A percentile compares a stretch with the other conserved stretches of the same genome.
Conservation (phyloP, 2,888 invertebrate genomes). For the Hololepta plana region DNA sequence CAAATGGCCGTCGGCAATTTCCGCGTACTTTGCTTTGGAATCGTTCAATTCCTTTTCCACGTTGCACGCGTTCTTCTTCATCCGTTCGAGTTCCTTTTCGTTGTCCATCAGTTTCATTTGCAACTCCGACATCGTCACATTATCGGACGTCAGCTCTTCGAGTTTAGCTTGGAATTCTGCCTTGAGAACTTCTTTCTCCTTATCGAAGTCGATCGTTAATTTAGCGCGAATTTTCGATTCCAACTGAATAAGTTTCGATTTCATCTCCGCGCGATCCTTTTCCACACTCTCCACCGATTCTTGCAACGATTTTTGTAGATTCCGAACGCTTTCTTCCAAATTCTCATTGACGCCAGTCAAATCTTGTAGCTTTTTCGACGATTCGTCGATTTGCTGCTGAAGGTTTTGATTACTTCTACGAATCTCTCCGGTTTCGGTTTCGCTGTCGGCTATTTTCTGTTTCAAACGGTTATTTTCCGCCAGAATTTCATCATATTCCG, state of each 20-base stretch:
- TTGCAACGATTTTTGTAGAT: no score
- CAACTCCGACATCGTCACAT: conserved; percentile 22
- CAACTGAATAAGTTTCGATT: conserved; percentile 18
- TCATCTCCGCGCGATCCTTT: conserved; percentile 29
- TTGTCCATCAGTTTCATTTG: conserved; percentile 31
- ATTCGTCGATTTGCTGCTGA: conserved; percentile 1
- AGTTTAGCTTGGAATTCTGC: conserved; percentile 17
- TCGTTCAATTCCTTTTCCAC: conserved; percentile 20
- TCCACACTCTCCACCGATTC: conserved; percentile 2
- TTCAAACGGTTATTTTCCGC: no score
- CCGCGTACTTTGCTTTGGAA: conserved; percentile 13
- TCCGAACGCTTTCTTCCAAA: no score
- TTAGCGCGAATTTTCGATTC: conserved; percentile 19
- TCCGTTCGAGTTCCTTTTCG: conserved; percentile 24
- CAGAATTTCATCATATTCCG: conserved; percentile 1
- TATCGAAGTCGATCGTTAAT: conserved; percentile 13
- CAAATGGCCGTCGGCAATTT: conserved; percentile 19
- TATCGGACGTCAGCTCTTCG: conserved; percentile 13
- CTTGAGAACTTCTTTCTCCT: conserved; percentile 14
- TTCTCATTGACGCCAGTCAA: no score
- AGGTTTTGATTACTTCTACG: no score
- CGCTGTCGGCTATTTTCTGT: no score
- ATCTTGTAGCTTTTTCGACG: conserved; percentile 1
- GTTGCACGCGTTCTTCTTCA: conserved; percentile 26
- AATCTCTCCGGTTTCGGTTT: no score